A percentile compares a stretch with the other conserved stretches of the same genome.
These are phyloP conservation scores for Gymnorhina tibicen DNA, from an alignment of 2,113 vertebrate species.

Conservation along the genomic window DNA sequence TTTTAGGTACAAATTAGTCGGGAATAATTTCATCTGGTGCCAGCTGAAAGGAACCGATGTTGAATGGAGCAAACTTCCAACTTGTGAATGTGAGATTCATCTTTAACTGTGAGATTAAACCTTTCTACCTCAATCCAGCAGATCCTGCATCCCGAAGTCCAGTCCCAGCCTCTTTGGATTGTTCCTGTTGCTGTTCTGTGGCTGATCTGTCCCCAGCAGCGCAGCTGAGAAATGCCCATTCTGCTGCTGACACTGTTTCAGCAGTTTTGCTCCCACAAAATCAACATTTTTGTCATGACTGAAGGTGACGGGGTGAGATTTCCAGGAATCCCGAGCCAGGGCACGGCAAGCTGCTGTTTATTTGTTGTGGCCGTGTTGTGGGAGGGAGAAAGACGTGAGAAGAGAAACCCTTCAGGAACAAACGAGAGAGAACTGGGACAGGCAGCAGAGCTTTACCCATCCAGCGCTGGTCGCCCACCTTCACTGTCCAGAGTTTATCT, in stretches of 20 bases:
- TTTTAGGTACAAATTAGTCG: conserved; percentile 33
- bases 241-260: neutral
- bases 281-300: neutral
- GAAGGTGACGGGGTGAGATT: neutral
- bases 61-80: conserved; percentile 27
- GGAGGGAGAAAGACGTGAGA: neutral
- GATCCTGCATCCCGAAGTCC: fast-evolving
- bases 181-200: fast-evolving
- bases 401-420: neutral
- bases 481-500: fast-evolving
- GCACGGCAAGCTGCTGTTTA: fast-evolving
- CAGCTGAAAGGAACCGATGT: neutral
- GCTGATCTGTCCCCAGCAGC: neutral
- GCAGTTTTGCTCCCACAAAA: neutral
- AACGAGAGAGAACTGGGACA: fast-evolving
- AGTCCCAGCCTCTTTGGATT: fast-evolving
- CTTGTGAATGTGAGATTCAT: conserved; percentile 19
- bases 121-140: neutral
- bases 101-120: neutral
- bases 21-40: conserved; percentile 4
- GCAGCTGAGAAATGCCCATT: neutral
- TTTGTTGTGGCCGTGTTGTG: neutral
- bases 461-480: neutral
- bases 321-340: neutral
- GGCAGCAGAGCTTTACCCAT: neutral